Conservation (phyloP, 2,113 vertebrate species). For the Amphiprion ocellaris region DNA sequence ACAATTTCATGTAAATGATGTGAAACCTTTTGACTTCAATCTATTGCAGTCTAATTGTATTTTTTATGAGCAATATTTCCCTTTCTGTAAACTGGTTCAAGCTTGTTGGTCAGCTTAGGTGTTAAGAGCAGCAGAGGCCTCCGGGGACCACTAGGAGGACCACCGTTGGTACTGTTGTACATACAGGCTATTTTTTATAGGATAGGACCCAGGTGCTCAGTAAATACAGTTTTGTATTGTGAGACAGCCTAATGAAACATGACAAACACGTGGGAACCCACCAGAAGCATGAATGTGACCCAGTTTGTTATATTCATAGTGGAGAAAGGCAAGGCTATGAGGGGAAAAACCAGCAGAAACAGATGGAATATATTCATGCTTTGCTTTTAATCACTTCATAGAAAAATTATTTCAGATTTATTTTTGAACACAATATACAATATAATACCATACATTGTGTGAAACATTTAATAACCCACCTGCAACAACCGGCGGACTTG, state of each 20-base stretch:
- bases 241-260: slow-evolving; percentile 43
- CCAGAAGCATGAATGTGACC: slow-evolving; percentile 47
- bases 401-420: slow-evolving; percentile 98
- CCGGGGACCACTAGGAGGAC: not conserved
- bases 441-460: slow-evolving; percentile 98
- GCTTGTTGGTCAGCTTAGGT: not conserved
- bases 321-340: not conserved
- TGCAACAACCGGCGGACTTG: slow-evolving; percentile 90
- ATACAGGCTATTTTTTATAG: slow-evolving; percentile 25
- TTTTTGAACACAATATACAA: slow-evolving; percentile 97
- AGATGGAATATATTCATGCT: slow-evolving; percentile 89
- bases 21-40: not conserved
- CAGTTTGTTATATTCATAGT: slow-evolving; percentile 12
- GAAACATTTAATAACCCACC: slow-evolving; percentile 92
- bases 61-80: not conserved
- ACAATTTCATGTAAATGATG: no score
- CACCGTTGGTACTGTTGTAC: not conserved
- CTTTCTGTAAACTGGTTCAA: not conserved
- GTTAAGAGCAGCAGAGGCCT: slow-evolving; percentile 18
- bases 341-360: slow-evolving; percentile 24
- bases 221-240: slow-evolving; percentile 12
- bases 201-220: slow-evolving; percentile 42
- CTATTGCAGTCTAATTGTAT: not conserved
- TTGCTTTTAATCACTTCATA: slow-evolving; percentile 98
- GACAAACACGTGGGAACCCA: slow-evolving; percentile 42